A percentile compares a stretch with the other conserved stretches of the same genome.
Conservation (phyloP, 2,113 vertebrate genomes). For the Jacana jacana region DNA sequence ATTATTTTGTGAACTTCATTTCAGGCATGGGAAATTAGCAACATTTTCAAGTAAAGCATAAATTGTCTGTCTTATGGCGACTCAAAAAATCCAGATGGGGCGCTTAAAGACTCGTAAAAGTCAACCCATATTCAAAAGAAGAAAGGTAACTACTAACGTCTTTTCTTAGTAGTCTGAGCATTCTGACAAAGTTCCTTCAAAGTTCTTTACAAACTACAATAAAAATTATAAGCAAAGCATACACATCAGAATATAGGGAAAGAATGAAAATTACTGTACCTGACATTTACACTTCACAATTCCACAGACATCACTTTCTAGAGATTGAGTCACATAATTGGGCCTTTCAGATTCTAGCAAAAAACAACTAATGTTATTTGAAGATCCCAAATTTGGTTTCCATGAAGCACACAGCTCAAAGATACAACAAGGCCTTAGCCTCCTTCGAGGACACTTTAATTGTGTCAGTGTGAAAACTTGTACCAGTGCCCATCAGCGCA, state of each 20-base stretch:
- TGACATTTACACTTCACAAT: not conserved
- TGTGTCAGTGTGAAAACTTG: not conserved
- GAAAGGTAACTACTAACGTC: not conserved
- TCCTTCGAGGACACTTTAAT: not conserved
- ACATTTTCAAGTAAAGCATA: not conserved
- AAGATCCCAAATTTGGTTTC: not conserved
- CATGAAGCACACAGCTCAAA: not conserved
- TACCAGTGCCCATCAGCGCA: not conserved
- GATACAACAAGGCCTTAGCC: not conserved
- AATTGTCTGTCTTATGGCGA: not conserved
- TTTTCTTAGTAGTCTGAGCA: not conserved
- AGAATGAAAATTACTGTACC: not conserved
- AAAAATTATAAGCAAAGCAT: not conserved
- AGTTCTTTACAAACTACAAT: not conserved
- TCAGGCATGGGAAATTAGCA: not conserved
- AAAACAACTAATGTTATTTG: not conserved
- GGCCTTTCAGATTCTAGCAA: not conserved
- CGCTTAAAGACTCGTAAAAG: not conserved
- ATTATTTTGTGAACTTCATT: not conserved
- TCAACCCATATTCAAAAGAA: not conserved
- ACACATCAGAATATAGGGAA: not conserved
- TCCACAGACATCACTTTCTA: not conserved
- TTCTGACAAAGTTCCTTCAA: not conserved
- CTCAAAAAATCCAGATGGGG: not conserved
- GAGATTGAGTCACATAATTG: not conserved